Conservation (phyloP, 2,888 invertebrate genomes). For the Aporophyla nigra region DNA sequence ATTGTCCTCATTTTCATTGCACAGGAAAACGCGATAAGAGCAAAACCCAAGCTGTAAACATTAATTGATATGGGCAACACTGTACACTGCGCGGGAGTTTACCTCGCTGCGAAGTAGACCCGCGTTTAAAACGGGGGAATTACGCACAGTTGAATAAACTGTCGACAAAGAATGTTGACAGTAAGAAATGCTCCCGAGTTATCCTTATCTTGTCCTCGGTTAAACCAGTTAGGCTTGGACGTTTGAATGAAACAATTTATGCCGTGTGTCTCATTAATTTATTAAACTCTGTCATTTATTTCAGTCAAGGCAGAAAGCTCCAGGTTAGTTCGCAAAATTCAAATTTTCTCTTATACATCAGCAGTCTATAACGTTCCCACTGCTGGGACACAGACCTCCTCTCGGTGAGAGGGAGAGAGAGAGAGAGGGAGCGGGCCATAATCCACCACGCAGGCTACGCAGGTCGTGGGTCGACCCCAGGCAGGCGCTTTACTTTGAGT, state of each 20-base stretch:
- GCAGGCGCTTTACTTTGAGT: too few relatives aligned
- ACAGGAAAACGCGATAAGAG: slow-evolving; percentile 49
- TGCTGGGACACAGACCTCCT: too few relatives aligned
- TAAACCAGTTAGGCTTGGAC: not conserved
- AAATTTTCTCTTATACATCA: too few relatives aligned
- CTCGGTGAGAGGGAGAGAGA: too few relatives aligned
- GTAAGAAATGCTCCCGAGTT: not conserved
- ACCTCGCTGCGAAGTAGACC: slow-evolving; percentile 20
- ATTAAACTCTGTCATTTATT: too few relatives aligned
- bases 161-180: not conserved
- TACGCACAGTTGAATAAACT: slow-evolving; percentile 56
- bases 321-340: too few relatives aligned
- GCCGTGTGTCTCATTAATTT: not conserved
- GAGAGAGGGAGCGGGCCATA: too few relatives aligned
- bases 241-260: not conserved
- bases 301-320: too few relatives aligned
- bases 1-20: slow-evolving; percentile 17
- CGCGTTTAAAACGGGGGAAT: slow-evolving; percentile 33
- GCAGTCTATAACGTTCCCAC: too few relatives aligned
- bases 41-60: slow-evolving; percentile 36
- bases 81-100: slow-evolving; percentile 37
- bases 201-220: slow-evolving; percentile 21
- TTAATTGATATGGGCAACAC: slow-evolving; percentile 38
- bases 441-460: too few relatives aligned
- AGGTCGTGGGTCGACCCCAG: too few relatives aligned